A percentile compares a stretch with the other conserved stretches of the same genome.
Conservation (phyloP, 2,888 invertebrate genomes). For the Helicoverpa assulta region DNA sequence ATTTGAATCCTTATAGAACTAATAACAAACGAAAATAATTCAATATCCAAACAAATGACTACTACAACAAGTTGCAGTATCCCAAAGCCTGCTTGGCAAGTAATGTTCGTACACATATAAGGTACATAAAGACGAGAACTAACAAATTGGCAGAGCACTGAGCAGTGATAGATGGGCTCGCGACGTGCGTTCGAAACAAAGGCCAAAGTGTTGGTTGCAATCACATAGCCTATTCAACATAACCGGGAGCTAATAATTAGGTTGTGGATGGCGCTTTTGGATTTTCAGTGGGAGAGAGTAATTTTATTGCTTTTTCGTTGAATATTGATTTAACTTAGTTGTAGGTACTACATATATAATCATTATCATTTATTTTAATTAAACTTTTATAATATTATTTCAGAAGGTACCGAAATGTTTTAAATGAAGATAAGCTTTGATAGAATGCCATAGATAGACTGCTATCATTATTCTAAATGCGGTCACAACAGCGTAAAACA, state of each 20-base stretch:
- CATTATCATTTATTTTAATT: too few species aligned
- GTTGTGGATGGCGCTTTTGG: constrained; percentile 57
- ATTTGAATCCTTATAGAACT: too few species aligned
- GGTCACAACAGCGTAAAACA: not conserved
- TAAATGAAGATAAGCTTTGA: too few species aligned
- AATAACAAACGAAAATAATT: constrained; percentile 2
- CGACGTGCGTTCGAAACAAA: constrained; percentile 85
- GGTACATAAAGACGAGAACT: constrained; percentile 77
- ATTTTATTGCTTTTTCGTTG: not conserved
- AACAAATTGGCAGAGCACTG: constrained; percentile 82
- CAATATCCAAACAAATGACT: not conserved
- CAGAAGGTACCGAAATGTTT: too few species aligned
- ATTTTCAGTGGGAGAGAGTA: not conserved
- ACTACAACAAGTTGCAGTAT: constrained; percentile 26
- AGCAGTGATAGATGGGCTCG: constrained; percentile 84
- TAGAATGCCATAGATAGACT: too few species aligned
- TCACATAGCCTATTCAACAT: constrained; percentile 84
- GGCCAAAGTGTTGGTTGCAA: constrained; percentile 86
- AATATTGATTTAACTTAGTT: too few species aligned
- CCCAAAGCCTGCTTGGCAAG: constrained; percentile 29
- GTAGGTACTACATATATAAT: too few species aligned
- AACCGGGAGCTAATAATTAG: constrained; percentile 68
- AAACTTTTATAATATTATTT: too few species aligned
- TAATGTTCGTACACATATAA: constrained; percentile 53
- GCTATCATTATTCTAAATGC: not conserved